Base-by-base conservation (phyloP, 1,140 invertebrate genomes). In the Drosophila lowei region DNA sequence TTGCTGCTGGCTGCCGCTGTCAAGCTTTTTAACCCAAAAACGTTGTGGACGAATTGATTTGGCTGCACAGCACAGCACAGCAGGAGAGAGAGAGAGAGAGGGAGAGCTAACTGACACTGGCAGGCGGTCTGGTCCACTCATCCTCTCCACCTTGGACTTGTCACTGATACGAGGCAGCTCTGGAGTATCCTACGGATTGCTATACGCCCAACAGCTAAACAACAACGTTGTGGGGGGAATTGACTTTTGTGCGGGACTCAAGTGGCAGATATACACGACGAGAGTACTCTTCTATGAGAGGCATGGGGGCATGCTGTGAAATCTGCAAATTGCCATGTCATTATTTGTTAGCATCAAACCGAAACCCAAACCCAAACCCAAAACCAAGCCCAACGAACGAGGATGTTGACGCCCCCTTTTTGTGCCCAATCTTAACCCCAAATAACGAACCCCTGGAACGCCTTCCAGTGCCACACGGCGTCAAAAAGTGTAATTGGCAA, bases 281-380 rank as follows among this genome's bases (percentile, higher is more conserved):
- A 38, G 57, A 38, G 34, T 38, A 38, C 43, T 30, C 42, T 60
- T 57, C 48, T 55, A 57, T 48, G 46, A 44, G 42, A 18, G 30
- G 8, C n/a, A 52, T 41, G 34, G 15, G 47, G 68, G 65, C 79
- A 73, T 89, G 85, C 85, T 90, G 81, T 89, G 89, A 90, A 89
- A 88, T 90, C 85, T 89, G 89, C 89, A 90, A 90, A 90, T 90
- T 90, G 89, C 85, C 85, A 83, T 90, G 89, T 89, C 89, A 90
- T 90, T 90, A 90, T 90, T 90, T 90, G 89, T 90, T 90, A 90
- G 79, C 66, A 78, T 90, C 89, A 90, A 90, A 65, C 74, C 63
- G 59, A 63, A 60, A 57, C 34, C 50, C 44, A 65, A 47, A 34
- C 43, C 63, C 28, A 58, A 68, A 25, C 54, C 61, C 41, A 53